Evolutionary conservation across 2,888 invertebrate species (phyloP).

Genomic region (Leptopilina myrica): DNA sequence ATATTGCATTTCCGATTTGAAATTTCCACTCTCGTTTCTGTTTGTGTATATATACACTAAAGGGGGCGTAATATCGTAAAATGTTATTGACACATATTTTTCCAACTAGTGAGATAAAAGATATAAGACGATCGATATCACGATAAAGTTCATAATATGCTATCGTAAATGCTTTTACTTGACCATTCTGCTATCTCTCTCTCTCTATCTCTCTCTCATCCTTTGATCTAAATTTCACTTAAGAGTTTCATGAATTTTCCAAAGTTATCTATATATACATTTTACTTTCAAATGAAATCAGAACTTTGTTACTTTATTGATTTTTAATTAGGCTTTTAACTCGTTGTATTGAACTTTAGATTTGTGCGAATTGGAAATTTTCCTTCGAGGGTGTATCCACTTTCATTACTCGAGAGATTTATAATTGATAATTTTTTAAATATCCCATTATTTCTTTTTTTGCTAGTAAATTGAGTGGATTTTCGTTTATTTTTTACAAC

Average conservation of each 20-base stretch:
- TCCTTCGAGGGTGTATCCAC: neutral
- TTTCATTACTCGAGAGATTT: neutral
- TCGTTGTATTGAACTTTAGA: neutral
- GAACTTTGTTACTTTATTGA: constrained; percentile 11
- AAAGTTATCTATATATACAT: neutral
- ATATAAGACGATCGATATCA: neutral
- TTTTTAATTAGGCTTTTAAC: constrained; percentile 9
- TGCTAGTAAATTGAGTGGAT: too few relatives aligned
- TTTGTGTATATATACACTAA: too few relatives aligned
- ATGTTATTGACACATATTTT: constrained; percentile 32
- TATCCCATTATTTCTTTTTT: too few relatives aligned
- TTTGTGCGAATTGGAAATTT: neutral
- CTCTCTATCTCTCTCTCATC: neutral
- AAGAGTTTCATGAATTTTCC: constrained; percentile 12
- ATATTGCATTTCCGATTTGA: constrained; percentile 1
- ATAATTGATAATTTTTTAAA: neutral
- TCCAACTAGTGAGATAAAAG: neutral
- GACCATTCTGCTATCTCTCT: neutral
- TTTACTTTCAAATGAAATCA: neutral
- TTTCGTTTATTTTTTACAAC: too few relatives aligned
- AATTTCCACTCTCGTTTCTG: neutral
- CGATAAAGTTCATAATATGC: neutral
- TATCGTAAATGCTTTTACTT: neutral
- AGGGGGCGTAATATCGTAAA: neutral
- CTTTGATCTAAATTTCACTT: constrained; percentile 13